Percentiles rank a stretch among this genome's conserved stretches.
Evolutionary conservation across 1,140 invertebrate genomes (phyloP).

Genomic region (Ceratosolen solmsi): DNA sequence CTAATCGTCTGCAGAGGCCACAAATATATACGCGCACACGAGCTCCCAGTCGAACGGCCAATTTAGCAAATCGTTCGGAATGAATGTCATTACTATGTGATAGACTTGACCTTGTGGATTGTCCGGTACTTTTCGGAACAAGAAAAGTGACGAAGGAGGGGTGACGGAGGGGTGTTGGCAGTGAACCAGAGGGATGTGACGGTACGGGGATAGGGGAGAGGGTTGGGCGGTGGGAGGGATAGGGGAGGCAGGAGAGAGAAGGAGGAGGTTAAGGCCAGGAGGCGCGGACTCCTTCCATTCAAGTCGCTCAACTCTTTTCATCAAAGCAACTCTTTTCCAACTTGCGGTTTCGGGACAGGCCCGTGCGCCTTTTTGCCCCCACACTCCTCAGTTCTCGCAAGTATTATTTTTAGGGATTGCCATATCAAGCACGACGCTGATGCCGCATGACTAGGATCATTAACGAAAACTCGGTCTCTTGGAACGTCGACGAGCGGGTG

Average conservation of each 20-base stretch:
- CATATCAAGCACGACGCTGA: conserved; percentile 20
- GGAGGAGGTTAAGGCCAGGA: background rate
- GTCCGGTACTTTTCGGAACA: background rate
- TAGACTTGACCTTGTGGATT: background rate
- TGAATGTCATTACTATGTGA: background rate
- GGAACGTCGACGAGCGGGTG: background rate
- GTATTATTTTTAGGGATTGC: conserved; percentile 42
- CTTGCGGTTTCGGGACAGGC: conserved; percentile 18
- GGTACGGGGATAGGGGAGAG: too few relatives aligned
- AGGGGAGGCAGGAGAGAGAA: background rate
- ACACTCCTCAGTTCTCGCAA: background rate
- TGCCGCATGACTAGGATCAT: conserved; percentile 16
- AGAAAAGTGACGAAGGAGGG: background rate
- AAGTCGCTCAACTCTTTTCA: background rate
- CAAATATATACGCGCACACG: background rate
- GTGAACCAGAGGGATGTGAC: too few relatives aligned
- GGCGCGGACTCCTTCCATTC: background rate
- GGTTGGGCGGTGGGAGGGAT: too few relatives aligned
- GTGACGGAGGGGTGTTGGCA: too few relatives aligned
- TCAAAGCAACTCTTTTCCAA: conserved; percentile 29
- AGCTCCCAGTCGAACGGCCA: background rate
- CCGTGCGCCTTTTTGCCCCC: background rate
- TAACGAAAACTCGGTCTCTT: conserved; percentile 5
- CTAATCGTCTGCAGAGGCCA: background rate
- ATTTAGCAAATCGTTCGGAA: background rate